Conservation (phyloP, 2,113 vertebrate species). For the Vulpes vulpes region DNA sequence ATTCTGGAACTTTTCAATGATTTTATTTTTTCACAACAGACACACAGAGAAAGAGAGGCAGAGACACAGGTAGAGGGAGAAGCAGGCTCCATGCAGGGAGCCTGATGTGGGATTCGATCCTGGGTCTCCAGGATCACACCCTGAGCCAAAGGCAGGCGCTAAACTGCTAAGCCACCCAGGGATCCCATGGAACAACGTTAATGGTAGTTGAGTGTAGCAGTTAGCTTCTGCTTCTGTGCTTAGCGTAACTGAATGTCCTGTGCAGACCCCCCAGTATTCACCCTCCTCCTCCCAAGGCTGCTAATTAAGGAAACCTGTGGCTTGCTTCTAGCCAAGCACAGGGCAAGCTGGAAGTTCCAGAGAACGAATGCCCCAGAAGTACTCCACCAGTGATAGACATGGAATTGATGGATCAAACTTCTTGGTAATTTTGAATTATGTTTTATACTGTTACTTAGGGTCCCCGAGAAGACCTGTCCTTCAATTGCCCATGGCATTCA, state of each 20-base stretch:
- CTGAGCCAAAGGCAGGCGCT: too few relatives aligned
- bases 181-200: too few relatives aligned
- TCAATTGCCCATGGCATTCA: accelerated
- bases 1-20: neutral
- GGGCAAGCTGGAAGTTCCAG: neutral
- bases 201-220: neutral
- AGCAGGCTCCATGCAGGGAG: too few relatives aligned
- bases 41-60: too few relatives aligned
- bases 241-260: neutral
- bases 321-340: neutral
- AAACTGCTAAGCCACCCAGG: too few relatives aligned
- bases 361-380: neutral
- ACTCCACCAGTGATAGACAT: neutral
- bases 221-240: neutral
- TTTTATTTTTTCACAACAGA: too few relatives aligned
- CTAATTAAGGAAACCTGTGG: neutral
- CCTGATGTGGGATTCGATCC: too few relatives aligned
- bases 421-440: neutral
- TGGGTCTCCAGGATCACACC: too few relatives aligned
- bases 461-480: too few relatives aligned
- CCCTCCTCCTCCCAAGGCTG: neutral
- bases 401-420: neutral
- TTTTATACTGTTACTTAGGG: too few relatives aligned
- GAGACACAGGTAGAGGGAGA: too few relatives aligned
- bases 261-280: neutral